phyloP scores from a whole-genome alignment of 2,797 vertebrate genomes.

The Brachyalestes nurse region DNA sequence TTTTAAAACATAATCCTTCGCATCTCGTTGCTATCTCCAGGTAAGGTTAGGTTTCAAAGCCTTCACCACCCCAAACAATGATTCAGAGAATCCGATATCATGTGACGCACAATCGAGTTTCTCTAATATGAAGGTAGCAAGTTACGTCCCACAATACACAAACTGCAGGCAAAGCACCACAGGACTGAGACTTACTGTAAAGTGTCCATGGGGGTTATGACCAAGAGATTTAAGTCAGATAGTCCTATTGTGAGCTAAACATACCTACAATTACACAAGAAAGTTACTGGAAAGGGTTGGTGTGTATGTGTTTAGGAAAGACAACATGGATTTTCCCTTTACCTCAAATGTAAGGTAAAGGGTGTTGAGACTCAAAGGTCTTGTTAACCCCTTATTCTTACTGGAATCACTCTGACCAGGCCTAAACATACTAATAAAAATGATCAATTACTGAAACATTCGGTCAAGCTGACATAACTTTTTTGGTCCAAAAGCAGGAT shows the following conservation, averaged over 20 bases:
- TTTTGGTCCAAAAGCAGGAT: no score
- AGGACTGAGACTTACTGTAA: neutral
- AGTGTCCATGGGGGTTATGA: neutral
- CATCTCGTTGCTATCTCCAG: neutral
- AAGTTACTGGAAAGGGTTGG: neutral
- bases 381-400: no score
- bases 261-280: neutral
- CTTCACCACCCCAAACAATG: neutral
- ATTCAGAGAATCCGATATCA: neutral
- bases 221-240: neutral
- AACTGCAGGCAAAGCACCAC: neutral
- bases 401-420: no score
- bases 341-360: no score
- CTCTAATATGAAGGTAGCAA: neutral
- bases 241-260: neutral
- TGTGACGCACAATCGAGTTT: slow-evolving; percentile 1
- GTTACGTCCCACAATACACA: neutral
- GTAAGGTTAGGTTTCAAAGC: neutral
- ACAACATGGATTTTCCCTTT: no score
- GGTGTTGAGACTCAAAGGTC: no score
- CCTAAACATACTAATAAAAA: no score
- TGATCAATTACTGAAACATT: no score
- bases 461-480: no score
- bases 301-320: neutral
- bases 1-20: neutral